phyloP scores from a whole-genome alignment of 2,888 invertebrate species.

The Hyppa rectilinea region DNA sequence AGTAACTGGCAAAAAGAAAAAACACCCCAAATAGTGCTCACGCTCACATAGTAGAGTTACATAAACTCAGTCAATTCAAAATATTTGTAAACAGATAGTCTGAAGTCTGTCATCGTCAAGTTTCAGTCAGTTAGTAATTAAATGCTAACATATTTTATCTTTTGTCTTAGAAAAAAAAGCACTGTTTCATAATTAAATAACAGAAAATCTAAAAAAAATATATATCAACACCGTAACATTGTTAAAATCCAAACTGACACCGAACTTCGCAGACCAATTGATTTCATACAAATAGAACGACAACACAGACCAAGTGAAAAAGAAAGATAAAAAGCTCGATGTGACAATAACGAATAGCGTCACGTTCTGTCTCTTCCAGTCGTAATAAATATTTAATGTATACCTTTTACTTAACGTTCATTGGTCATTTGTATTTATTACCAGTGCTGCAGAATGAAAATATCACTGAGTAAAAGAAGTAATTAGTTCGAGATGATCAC shows the following conservation, averaged over 20 bases:
- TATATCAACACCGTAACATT: background rate
- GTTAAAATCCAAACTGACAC: background rate
- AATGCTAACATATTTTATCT: no score
- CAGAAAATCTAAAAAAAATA: background rate
- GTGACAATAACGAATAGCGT: slow-evolving; percentile 24
- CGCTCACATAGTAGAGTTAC: no score
- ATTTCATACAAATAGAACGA: background rate
- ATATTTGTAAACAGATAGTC: no score
- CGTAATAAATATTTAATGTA: slow-evolving; percentile 36
- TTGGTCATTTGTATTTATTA: slow-evolving; percentile 19
- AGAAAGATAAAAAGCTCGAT: slow-evolving; percentile 13
- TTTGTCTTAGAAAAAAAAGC: no score
- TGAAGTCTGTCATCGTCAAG: background rate
- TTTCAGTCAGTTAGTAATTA: background rate
- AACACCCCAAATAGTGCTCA: no score
- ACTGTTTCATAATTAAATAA: background rate
- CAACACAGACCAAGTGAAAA: background rate
- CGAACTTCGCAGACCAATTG: background rate
- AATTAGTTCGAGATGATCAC: slow-evolving; percentile 1
- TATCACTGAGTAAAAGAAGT: background rate
- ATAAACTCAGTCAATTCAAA: no score
- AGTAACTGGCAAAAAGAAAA: no score
- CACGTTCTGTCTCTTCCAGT: slow-evolving; percentile 24
- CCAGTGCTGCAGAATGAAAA: slow-evolving; percentile 2
- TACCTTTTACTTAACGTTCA: slow-evolving; percentile 7